Evolutionary conservation across 53 echinoderm and acorn worm species (phyloP), one percentile per base, ranked within the genome.

Genomic region (Echinarachnius parma): DNA sequence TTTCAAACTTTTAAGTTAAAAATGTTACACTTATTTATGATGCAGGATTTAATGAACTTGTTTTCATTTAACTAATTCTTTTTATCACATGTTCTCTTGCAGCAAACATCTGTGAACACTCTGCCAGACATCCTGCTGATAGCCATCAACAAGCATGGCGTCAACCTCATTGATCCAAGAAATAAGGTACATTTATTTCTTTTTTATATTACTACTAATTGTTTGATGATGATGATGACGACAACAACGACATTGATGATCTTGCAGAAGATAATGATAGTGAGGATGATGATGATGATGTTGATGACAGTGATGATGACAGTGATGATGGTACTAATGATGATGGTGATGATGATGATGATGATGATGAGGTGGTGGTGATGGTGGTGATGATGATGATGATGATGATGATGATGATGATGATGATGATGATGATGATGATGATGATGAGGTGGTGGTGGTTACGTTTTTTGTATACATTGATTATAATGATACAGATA

Each of bases 31-130:
- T n/a, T n/a, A n/a, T n/a, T n/a, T n/a, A n/a, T n/a, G n/a, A n/a
- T n/a, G n/a, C n/a, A n/a, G n/a, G n/a, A n/a, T n/a, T n/a, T n/a
- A n/a, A n/a, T n/a, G n/a, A n/a, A n/a, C n/a, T n/a, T n/a, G n/a
- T n/a, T n/a, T n/a, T n/a, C n/a, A n/a, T n/a, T n/a, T n/a, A n/a
- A n/a, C n/a, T n/a, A n/a, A n/a, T n/a, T n/a, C n/a, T n/a, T n/a
- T n/a, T n/a, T n/a, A 50, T 65, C 18, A 0, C 39, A 1, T 65
- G n/a, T 24, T 20, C 14, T 56, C 22, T 57, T 65, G 26, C 85
- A 96, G 96, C 91, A 96, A 96, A 96, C 91, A 4, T 92, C 91
- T 16, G 91, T 88, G 46, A 84, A 92, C n/a, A 82, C 75, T 49
- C 77, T 88, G 57, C 96, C 96, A 24, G 88, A 91, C 62, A 88